A percentile compares a stretch with the other conserved stretches of the same genome.
Conservation (phyloP, 2,113 vertebrate genomes). For the Madoqua kirkii region DNA sequence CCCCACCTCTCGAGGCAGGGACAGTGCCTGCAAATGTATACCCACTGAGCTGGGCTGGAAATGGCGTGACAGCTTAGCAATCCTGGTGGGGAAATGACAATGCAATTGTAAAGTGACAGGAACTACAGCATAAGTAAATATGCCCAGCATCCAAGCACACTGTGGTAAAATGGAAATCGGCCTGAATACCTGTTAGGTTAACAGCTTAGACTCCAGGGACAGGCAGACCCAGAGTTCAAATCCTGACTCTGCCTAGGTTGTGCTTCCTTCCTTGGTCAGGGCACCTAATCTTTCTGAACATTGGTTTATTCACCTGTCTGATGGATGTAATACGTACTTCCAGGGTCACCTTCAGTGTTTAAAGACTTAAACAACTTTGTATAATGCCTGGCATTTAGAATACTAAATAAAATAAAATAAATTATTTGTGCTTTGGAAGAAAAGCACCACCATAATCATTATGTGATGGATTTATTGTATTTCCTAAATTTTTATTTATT, state of each 20-base stretch:
- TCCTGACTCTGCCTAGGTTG: neutral
- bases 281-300: neutral
- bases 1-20: neutral
- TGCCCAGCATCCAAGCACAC: neutral
- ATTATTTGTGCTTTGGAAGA: neutral
- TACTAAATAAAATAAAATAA: neutral
- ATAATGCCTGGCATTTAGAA: neutral
- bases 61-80: neutral
- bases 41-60: slow-evolving; percentile 31
- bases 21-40: neutral
- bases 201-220: neutral
- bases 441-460: neutral
- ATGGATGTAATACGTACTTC: neutral
- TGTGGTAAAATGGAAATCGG: neutral
- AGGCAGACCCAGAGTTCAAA: neutral
- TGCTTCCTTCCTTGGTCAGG: neutral
- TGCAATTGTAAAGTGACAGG: neutral
- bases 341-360: neutral
- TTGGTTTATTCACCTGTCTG: neutral
- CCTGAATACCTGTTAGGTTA: neutral
- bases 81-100: slow-evolving; percentile 38
- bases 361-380: neutral
- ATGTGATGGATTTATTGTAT: neutral
- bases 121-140: slow-evolving; percentile 34
- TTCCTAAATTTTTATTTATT: neutral